Conservation (phyloP, 1,140 invertebrate species). For the Spodoptera litura region DNA sequence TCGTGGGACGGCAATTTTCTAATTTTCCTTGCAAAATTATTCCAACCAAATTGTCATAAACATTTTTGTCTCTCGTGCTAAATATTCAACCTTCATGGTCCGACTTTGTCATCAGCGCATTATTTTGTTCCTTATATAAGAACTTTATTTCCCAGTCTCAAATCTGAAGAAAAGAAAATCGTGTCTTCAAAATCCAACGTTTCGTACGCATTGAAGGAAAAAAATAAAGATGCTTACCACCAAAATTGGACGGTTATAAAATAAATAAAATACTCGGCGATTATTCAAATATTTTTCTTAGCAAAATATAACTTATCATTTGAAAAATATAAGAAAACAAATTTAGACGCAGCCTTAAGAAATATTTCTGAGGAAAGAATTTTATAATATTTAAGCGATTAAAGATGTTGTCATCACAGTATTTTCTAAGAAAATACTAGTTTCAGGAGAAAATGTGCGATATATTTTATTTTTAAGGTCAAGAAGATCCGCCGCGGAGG, state of each 20-base stretch:
- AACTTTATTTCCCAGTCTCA: background rate
- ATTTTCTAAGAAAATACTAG: constrained; percentile 24
- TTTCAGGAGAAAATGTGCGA: constrained; percentile 52
- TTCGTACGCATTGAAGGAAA: background rate
- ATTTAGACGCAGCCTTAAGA: background rate
- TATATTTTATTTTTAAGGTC: constrained; percentile 74
- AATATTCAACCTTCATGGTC: constrained; percentile 32
- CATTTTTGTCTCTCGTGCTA: constrained; percentile 41
- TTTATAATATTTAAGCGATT: background rate
- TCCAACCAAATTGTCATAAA: constrained; percentile 43
- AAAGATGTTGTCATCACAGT: background rate
- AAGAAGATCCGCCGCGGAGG: constrained; percentile 66
- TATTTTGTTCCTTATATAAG: constrained; percentile 7
- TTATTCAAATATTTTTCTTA: no score
- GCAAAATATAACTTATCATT: no score
- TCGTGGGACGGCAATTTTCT: constrained; percentile 47
- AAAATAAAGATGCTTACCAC: no score
- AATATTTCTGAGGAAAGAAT: background rate
- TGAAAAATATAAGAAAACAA: no score
- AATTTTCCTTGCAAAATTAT: constrained; percentile 49
- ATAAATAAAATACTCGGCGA: background rate
- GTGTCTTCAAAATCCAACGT: background rate
- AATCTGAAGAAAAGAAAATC: background rate
- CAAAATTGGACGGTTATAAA: background rate
- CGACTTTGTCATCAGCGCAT: constrained; percentile 27